Evolutionary conservation across 64 coral and sea anemone species (phyloP), one percentile per base, ranked within the genome.

Genomic region (Orbicella faveolata): DNA sequence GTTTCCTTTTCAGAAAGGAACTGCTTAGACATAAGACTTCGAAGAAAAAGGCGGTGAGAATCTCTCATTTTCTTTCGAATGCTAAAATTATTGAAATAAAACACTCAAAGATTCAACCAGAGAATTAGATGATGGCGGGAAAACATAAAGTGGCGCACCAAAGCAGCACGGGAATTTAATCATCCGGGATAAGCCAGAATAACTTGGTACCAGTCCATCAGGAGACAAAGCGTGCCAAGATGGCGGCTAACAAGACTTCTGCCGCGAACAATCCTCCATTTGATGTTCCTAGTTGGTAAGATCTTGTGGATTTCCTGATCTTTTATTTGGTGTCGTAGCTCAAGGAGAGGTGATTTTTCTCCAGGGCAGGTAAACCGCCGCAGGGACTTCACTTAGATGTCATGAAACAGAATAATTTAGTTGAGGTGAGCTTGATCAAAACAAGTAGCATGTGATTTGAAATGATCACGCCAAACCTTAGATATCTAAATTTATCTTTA

Each of bases 341-440:
- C 20, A 66, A 84, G 18, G 52, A 18, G 13, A 59, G 6, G 20
- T 26, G 70, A 34, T 92, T 18, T 83, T 48, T 36, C 89, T 78
- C 79, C 63, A 99, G 97, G 97, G 94, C 91, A 34, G 97, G 97
- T 21, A 99, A 99, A 83, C 97, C 94, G 51, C 88, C 97, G 33
- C 94, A 93, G 54, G 97, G 97, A 35, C 91, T 99, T 18, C 97
- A 99, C 87, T 82, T 99, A 82, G 97, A 99, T 83, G 94, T 99
- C 36, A 93, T 95, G 90, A 99, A 99, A 78, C 92, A 90, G 36
- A 92, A 87, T 20, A 99, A 79, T 75, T 84, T 99, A 65, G 89
- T 99, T 5, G 97, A 99, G 97, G 97, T 99, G 64, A 44, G 34
- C 7, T 54, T 63, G 34, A 76, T 75, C 51, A 74, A 73, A 76